These are phyloP conservation scores for Xylocopa sonorina DNA, from an alignment of 1,140 invertebrate genomes.

Conservation along the genomic window DNA sequence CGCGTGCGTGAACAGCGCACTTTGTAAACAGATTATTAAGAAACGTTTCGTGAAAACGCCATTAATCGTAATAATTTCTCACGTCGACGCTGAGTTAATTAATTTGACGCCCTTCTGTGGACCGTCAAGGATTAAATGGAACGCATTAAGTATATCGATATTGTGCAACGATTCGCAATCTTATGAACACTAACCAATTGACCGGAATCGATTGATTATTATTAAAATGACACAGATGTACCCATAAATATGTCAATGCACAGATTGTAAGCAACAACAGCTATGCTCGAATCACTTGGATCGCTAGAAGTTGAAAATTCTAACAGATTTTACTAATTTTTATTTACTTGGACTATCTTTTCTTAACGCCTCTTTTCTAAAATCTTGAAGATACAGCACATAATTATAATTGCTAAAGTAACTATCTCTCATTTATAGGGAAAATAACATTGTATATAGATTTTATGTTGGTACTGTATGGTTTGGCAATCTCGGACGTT, in stretches of 20 bases:
- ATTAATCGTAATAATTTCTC: background rate
- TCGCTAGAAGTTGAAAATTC: background rate
- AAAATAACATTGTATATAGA: background rate
- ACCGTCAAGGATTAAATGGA: background rate
- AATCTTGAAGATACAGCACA: background rate
- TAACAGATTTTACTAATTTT: background rate
- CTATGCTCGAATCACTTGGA: background rate
- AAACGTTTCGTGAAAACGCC: background rate
- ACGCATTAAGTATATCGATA: background rate
- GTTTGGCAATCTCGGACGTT: background rate
- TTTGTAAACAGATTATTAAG: background rate
- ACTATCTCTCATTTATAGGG: background rate
- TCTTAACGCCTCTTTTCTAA: background rate
- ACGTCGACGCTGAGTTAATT: background rate
- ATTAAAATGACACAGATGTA: background rate
- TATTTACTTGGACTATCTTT: background rate
- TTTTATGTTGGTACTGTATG: background rate
- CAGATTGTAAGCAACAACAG: background rate
- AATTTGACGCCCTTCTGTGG: background rate
- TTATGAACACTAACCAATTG: background rate
- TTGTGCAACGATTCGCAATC: too few species aligned
- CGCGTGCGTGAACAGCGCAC: background rate
- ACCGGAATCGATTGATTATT: background rate
- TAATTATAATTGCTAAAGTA: background rate
- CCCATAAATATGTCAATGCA: background rate